phyloP scores from a whole-genome alignment of 2,888 invertebrate genomes.

The Drosophila affinis region DNA sequence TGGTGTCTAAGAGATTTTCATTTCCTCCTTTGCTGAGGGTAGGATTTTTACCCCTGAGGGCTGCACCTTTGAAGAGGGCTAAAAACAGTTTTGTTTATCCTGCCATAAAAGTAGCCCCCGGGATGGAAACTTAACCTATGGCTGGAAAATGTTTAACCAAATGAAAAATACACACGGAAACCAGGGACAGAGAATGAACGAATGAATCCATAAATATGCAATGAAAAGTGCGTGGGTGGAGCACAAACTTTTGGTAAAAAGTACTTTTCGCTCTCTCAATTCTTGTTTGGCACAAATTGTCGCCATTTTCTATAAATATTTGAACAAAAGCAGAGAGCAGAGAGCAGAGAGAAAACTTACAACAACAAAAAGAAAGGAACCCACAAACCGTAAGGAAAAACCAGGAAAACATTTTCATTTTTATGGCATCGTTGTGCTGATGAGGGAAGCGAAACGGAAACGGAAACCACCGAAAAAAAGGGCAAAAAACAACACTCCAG shows the following conservation, averaged over 20 bases:
- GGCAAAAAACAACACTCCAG: slow-evolving; percentile 6
- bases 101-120: slow-evolving; percentile 36
- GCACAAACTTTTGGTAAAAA: slow-evolving; percentile 23
- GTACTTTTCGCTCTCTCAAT: not conserved
- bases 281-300: slow-evolving; percentile 57
- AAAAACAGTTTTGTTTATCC: slow-evolving; percentile 49
- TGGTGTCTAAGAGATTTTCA: slow-evolving; percentile 26
- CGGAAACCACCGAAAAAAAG: slow-evolving; percentile 32
- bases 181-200: slow-evolving; percentile 48
- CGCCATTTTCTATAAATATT: slow-evolving; percentile 66
- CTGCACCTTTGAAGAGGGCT: slow-evolving; percentile 34
- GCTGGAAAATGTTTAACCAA: slow-evolving; percentile 44
- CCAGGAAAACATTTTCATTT: slow-evolving; percentile 39
- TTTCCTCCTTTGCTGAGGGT: slow-evolving; percentile 36
- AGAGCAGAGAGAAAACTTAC: slow-evolving; percentile 37
- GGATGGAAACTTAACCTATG: slow-evolving; percentile 30
- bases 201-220: slow-evolving; percentile 70
- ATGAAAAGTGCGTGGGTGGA: slow-evolving; percentile 38
- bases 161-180: slow-evolving; percentile 37
- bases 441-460: slow-evolving; percentile 25
- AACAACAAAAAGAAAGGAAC: slow-evolving; percentile 20
- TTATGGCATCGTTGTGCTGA: slow-evolving; percentile 45
- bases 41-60: slow-evolving; percentile 44
- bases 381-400: slow-evolving; percentile 12
- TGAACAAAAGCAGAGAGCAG: slow-evolving; percentile 54